Percentiles rank a stretch among this genome's conserved stretches.
Evolutionary conservation across 1,140 invertebrate species (phyloP).

Genomic region (Aphidius gifuensis): DNA sequence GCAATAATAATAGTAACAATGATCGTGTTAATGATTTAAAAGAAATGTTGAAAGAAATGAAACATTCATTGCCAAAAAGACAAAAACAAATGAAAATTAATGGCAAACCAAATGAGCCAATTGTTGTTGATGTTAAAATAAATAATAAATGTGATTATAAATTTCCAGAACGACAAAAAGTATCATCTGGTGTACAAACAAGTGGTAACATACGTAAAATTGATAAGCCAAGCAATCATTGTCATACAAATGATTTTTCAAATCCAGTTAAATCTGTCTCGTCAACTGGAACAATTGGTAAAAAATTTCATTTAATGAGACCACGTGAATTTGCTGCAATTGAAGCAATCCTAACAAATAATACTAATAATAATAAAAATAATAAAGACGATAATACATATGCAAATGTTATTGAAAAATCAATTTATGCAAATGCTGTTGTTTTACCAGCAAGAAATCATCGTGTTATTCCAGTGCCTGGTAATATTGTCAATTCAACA

Average conservation of each 20-base stretch:
- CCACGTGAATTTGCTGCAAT: constrained; percentile 55
- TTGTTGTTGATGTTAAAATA: constrained; percentile 11
- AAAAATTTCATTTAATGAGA: constrained; percentile 54
- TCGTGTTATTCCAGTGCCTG: background rate
- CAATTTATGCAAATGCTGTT: constrained; percentile 37
- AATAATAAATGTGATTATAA: background rate
- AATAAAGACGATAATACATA: constrained; percentile 42
- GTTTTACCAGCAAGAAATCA: constrained; percentile 19
- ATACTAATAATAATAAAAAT: constrained; percentile 28
- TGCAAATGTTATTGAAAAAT: constrained; percentile 48
- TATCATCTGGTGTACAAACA: constrained; percentile 56
- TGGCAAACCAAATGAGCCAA: constrained; percentile 13
- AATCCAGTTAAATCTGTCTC: constrained; percentile 6
- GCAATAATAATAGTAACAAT: constrained; percentile 43
- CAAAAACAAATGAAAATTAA: constrained; percentile 33
- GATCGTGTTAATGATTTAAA: constrained; percentile 58
- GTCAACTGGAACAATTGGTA: constrained; percentile 32
- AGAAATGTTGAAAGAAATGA: constrained; percentile 66
- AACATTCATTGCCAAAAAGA: constrained; percentile 62
- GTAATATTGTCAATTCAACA: background rate
- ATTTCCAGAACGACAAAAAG: constrained; percentile 44
- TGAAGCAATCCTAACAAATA: constrained; percentile 48
- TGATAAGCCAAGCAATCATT: constrained; percentile 23
- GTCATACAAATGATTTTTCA: background rate
- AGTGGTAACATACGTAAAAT: constrained; percentile 51